These are phyloP conservation scores for Andrena dorsata DNA, from an alignment of 2,888 invertebrate species.

Conservation along the genomic window DNA sequence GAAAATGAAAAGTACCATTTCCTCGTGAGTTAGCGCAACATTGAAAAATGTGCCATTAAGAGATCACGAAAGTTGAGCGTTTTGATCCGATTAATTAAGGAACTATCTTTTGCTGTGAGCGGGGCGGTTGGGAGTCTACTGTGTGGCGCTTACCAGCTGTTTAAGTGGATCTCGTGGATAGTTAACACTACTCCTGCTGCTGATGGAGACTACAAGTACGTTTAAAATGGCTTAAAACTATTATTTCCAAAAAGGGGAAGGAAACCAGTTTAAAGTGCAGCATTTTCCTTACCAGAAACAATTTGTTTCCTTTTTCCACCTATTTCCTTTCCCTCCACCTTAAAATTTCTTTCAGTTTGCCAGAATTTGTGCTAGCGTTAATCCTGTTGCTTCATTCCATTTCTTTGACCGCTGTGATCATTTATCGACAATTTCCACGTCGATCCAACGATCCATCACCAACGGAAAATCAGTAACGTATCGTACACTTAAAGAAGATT, in stretches of 20 bases:
- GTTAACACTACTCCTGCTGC: conserved; percentile 11
- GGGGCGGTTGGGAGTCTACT: conserved; percentile 63
- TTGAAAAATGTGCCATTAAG: background rate
- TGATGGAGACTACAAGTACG: conserved; percentile 59
- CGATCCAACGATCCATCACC: background rate
- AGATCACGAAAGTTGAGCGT: background rate
- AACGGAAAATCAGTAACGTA: background rate
- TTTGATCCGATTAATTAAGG: conserved; percentile 56
- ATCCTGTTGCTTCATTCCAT: conserved; percentile 18
- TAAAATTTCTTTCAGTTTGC: conserved; percentile 1
- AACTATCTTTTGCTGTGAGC: conserved; percentile 65
- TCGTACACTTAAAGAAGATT: background rate
- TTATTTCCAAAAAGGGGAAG: background rate
- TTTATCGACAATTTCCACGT: background rate
- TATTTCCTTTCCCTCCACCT: background rate
- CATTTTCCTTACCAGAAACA: no score
- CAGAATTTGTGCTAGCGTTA: conserved; percentile 30
- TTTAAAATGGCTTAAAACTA: background rate
- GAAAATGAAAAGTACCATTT: conserved; percentile 54
- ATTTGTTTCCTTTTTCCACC: no score
- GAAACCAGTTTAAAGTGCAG: background rate
- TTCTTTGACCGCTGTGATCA: background rate
- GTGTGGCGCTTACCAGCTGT: conserved; percentile 68
- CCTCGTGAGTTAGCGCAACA: conserved; percentile 65
- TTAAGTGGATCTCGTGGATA: conserved; percentile 68